Evolutionary conservation across 2,797 vertebrate genomes (phyloP), one percentile per base, ranked within the genome.

Genomic region (Falco peregrinus): DNA sequence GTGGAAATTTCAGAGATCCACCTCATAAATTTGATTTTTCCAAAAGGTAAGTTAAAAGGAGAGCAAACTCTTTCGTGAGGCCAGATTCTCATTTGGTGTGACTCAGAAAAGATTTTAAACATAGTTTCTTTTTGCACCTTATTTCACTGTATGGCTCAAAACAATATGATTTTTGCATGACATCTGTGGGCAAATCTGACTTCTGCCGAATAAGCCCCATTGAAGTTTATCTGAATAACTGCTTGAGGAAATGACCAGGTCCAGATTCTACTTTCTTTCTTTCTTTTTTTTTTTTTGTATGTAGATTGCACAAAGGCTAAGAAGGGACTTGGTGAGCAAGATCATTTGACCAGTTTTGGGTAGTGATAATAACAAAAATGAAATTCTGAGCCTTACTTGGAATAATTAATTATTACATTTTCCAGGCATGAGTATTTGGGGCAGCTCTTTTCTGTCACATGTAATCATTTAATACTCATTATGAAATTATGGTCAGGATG

Each of bases 401-500:
- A 91, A 91, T 91, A 95, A 96, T 93, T 92, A 93, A 90, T 96
- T 96, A 54, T 78, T 96, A 92, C 25, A 56, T 61, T 90, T 88
- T 90, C 57, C 45, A 95, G 83, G 39, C 67, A 87, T 25, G 87
- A 82, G 65, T 93, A 83, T 94, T 96, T 95, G 90, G 59, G 67
- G 10, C 63, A 97, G 41, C 56, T 95, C 45, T 93, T 79, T 95
- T 92, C 48, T 90, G 56, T 74, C 68, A 82, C 41, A 88, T 37
- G 45, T 95, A 93, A 87, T 97, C 20, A 89, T 95, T 78, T 94
- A 97, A 74, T 94, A 79, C 10, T 96, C 76, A 73, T 96, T 96
- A 93, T 67, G 64, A 97, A 97, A 97, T 90, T 87, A 95, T 65
- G 43, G 21, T 97, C 65, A 59, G 84, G 92, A 96, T 97, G n/a